phyloP scores from a whole-genome alignment of 1,140 invertebrate species.

The Halictus rubicundus region DNA sequence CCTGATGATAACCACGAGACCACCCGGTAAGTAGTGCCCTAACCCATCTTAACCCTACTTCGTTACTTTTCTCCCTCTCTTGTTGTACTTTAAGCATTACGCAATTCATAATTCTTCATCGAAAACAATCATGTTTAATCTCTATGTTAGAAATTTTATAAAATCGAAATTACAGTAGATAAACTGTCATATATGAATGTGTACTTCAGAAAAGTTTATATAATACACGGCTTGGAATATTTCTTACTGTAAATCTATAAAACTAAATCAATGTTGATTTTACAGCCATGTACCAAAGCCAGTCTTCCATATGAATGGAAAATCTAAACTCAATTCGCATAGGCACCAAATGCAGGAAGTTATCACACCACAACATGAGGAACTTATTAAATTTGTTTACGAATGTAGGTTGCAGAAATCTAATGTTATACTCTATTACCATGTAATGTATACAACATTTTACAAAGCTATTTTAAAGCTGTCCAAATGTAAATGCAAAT shows the following conservation, averaged over 20 bases:
- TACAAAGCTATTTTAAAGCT: neutral
- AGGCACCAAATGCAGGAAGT: conserved; percentile 83
- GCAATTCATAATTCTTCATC: conserved; percentile 58
- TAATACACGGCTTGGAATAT: neutral
- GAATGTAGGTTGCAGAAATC: conserved; percentile 82
- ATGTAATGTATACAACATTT: neutral
- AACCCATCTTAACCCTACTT: conserved; percentile 48
- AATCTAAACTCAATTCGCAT: conserved; percentile 82
- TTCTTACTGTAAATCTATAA: neutral
- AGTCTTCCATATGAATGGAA: conserved; percentile 87
- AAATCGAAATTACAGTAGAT: neutral
- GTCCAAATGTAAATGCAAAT: neutral
- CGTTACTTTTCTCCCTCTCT: conserved; percentile 6
- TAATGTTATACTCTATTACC: neutral
- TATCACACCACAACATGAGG: conserved; percentile 87
- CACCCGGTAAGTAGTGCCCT: conserved; percentile 79
- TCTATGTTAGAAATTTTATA: neutral
- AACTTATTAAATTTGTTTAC: conserved; percentile 87
- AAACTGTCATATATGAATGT: neutral
- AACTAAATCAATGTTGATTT: conserved; percentile 24
- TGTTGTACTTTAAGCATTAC: conserved; percentile 41
- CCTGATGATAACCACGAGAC: conserved; percentile 82
- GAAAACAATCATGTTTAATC: conserved; percentile 22
- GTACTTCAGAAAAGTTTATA: neutral
- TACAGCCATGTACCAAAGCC: conserved; percentile 84